Percentiles rank a stretch among this genome's conserved stretches.
Conservation (phyloP, 2,113 vertebrate species). For the rabbit (Oryctolagus cuniculus) region mOryCun1.1 NC_091447.1:20261001-20261500, state of each 20-base stretch:
- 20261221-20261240: not conserved
- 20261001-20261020: too few species aligned
- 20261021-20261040: too few species aligned
- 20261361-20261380: not conserved
- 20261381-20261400: fast-evolving
- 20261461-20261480: not conserved
- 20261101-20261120: not conserved
- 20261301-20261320: conserved; percentile 41
- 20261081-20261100: too few species aligned
- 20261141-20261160: not conserved
- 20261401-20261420: not conserved
- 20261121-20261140: not conserved
- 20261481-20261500: not conserved
- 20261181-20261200: not conserved
- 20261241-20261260: not conserved
- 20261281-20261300: not conserved
- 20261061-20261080: too few species aligned
- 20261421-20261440: not conserved
- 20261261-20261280: not conserved
- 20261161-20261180: not conserved
- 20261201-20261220: not conserved
- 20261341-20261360: not conserved
- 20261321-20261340: not conserved
- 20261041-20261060: too few species aligned
- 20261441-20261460: not conserved